Evolutionary conservation across 2,888 invertebrate genomes (phyloP).

Genomic region (Sarcophaga carnaria): DNA sequence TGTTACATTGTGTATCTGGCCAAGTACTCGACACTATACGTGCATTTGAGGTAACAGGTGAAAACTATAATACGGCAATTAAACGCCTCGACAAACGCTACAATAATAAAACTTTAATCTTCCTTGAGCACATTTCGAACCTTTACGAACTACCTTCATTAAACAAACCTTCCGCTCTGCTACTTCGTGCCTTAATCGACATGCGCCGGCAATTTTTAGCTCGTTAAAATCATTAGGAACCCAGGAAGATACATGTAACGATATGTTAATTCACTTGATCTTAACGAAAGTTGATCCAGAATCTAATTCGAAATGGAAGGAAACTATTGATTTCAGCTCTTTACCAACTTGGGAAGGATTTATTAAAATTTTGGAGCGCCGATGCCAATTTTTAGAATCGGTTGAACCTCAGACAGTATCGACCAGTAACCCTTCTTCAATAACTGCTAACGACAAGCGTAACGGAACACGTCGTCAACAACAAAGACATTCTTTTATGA

Average conservation of each 20-base stretch:
- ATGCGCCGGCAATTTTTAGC: constrained; percentile 45
- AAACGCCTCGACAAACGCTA: no score
- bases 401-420: constrained; percentile 17
- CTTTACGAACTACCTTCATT: constrained; percentile 43
- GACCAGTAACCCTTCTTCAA: not conserved
- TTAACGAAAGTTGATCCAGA: constrained; percentile 58
- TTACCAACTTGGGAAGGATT: constrained; percentile 41
- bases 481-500: constrained; percentile 18
- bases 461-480: constrained; percentile 13
- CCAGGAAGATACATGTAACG: constrained; percentile 40
- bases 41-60: no score
- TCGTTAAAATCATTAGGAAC: constrained; percentile 47
- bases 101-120: no score
- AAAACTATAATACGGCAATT: no score
- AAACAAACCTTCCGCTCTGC: constrained; percentile 26
- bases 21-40: no score
- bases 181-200: constrained; percentile 43
- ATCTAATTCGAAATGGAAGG: constrained; percentile 60
- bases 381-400: constrained; percentile 61
- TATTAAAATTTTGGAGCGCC: constrained; percentile 40
- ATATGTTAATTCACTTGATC: constrained; percentile 58
- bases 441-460: constrained; percentile 1
- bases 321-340: constrained; percentile 41
- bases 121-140: constrained; percentile 39
- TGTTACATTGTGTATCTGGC: no score